Evolutionary conservation across 2,113 vertebrate species (phyloP).

Genomic region (Miniopterus natalensis): DNA sequence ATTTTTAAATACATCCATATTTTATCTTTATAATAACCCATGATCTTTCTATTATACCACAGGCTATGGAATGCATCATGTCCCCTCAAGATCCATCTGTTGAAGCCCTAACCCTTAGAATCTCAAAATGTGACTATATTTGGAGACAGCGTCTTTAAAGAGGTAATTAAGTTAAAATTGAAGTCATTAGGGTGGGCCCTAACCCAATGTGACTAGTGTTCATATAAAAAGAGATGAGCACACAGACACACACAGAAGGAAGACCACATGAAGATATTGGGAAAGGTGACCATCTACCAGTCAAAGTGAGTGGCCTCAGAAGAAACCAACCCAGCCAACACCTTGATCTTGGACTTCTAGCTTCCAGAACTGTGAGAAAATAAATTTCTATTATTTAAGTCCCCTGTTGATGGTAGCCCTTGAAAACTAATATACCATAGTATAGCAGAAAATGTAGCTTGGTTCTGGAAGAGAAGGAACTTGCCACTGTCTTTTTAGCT

Average conservation of each 20-base stretch:
- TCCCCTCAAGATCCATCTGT: neutral
- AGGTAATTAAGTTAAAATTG: neutral
- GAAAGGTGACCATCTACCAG: neutral
- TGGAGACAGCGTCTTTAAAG: neutral
- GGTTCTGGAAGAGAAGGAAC: neutral
- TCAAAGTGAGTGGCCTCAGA: too few species aligned
- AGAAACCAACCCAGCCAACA: neutral
- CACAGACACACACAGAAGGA: too few species aligned
- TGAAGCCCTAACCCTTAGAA: neutral
- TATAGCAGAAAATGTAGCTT: neutral
- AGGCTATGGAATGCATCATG: fast-evolving
- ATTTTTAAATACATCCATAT: fast-evolving
- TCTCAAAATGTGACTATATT: neutral
- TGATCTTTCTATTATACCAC: neutral
- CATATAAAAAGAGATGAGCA: neutral
- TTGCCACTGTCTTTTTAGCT: neutral
- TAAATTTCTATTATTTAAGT: neutral
- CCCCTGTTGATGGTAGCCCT: neutral
- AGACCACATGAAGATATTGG: neutral
- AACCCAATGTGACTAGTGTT: neutral
- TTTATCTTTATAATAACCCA: neutral
- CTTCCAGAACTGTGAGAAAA: neutral
- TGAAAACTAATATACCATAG: neutral
- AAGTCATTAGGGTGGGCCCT: neutral
- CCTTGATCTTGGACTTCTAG: neutral